Evolutionary conservation across 2,797 vertebrate species (phyloP).

Genomic region (Semotilus atromaculatus): DNA sequence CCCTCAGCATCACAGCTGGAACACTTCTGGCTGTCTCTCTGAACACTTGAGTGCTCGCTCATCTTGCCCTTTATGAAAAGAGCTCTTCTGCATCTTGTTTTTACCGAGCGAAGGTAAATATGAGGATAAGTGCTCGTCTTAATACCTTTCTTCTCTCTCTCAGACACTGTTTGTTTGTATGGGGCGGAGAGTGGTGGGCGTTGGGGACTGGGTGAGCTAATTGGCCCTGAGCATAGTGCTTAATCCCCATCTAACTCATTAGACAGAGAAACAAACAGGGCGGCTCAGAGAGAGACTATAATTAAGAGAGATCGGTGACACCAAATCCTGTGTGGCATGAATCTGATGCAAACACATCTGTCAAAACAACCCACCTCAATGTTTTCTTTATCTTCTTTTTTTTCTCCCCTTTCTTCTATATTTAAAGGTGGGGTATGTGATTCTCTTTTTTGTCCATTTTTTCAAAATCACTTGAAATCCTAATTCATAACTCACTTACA

Average conservation of each 20-base stretch:
- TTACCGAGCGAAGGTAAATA: slow-evolving; percentile 4
- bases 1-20: slow-evolving; percentile 19
- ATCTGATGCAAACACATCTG: slow-evolving; percentile 48
- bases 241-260: slow-evolving; percentile 67
- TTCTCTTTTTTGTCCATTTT: too few relatives aligned
- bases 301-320: slow-evolving; percentile 66
- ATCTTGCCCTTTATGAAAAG: slow-evolving; percentile 30
- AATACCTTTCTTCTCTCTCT: slow-evolving; percentile 25
- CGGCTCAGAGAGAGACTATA: slow-evolving; percentile 53
- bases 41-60: background rate
- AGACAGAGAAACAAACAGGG: slow-evolving; percentile 62
- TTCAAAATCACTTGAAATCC: too few relatives aligned
- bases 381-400: background rate
- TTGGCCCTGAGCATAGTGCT: slow-evolving; percentile 58
- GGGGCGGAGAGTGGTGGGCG: slow-evolving; percentile 36
- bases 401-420: background rate
- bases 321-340: slow-evolving; percentile 54
- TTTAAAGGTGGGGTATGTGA: too few relatives aligned
- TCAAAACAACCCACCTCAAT: slow-evolving; percentile 43
- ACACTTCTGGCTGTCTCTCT: slow-evolving; percentile 24
- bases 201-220: slow-evolving; percentile 56
- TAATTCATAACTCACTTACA: too few relatives aligned
- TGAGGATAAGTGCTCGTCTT: slow-evolving; percentile 18
- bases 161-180: slow-evolving; percentile 19
- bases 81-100: slow-evolving; percentile 15